Conservation (phyloP, 2,888 invertebrate species). For the Parascotia fuliginaria region DNA sequence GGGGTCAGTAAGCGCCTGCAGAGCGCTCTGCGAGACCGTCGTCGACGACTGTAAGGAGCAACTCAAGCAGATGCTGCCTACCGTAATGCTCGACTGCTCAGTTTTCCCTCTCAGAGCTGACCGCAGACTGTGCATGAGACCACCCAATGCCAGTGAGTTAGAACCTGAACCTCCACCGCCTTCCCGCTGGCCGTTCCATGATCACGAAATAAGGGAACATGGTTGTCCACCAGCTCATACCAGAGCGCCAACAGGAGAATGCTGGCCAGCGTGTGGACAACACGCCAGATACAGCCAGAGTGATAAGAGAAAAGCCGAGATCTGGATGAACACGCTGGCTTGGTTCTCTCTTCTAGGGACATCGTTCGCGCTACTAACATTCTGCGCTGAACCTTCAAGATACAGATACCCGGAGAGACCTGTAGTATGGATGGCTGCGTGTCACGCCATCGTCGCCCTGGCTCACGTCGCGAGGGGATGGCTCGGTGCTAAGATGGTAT, state of each 20-base stretch:
- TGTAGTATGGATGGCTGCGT: conserved; percentile 94
- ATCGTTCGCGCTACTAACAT: conserved; percentile 93
- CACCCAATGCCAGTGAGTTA: conserved; percentile 77
- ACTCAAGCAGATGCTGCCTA: conserved; percentile 89
- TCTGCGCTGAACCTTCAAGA: conserved; percentile 94
- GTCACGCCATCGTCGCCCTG: conserved; percentile 92
- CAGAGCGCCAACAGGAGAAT: conserved; percentile 83
- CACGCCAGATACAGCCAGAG: conserved; percentile 88
- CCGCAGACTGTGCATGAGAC: conserved; percentile 92
- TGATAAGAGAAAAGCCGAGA: conserved; percentile 89
- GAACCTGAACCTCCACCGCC: conserved; percentile 74
- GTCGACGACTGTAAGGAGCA: conserved; percentile 90
- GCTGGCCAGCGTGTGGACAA: conserved; percentile 88
- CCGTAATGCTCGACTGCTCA: conserved; percentile 91
- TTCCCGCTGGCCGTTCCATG: conserved; percentile 76
- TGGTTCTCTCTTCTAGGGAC: conserved; percentile 93
- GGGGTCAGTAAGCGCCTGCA: conserved; percentile 94
- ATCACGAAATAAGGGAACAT: conserved; percentile 62
- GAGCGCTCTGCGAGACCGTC: conserved; percentile 93
- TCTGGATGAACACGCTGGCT: conserved; percentile 92
- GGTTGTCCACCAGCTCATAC: conserved; percentile 88
- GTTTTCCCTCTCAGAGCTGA: conserved; percentile 91
- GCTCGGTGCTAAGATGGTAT: conserved; percentile 73
- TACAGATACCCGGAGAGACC: conserved; percentile 98
- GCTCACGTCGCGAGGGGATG: conserved; percentile 90